These are phyloP conservation scores for Ophioninae sp. DNA, from an alignment of 2,888 invertebrate genomes.

Conservation along the genomic window DNA sequence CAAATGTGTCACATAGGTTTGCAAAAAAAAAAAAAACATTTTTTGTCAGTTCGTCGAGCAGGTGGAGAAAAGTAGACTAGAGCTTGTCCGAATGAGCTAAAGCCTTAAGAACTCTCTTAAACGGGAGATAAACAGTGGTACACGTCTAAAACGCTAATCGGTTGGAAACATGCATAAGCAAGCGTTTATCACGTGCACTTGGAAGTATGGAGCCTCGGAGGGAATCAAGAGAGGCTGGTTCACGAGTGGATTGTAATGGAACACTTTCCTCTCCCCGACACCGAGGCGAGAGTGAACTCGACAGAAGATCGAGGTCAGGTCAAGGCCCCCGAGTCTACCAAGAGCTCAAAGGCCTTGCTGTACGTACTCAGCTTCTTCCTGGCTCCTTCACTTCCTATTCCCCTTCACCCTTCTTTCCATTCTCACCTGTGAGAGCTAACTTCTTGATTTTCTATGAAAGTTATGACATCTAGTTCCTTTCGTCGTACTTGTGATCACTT, in stretches of 20 bases:
- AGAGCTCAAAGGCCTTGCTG: constrained; percentile 68
- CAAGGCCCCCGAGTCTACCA: constrained; percentile 77
- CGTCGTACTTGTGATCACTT: background rate
- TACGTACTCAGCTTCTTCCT: constrained; percentile 38
- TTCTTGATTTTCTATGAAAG: constrained; percentile 9
- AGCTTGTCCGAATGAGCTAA: background rate
- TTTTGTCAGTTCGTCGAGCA: background rate
- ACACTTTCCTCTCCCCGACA: constrained; percentile 80
- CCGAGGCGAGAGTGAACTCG: constrained; percentile 80
- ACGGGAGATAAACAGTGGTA: background rate
- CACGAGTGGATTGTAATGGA: constrained; percentile 74
- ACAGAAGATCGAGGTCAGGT: constrained; percentile 80
- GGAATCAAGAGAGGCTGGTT: constrained; percentile 53
- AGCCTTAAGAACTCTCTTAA: background rate
- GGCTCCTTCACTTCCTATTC: constrained; percentile 20
- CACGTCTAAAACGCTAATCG: constrained; percentile 45
- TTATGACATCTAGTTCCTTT: constrained; percentile 18
- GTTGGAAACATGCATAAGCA: constrained; percentile 1
- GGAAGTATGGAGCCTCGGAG: constrained; percentile 38
- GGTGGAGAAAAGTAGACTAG: background rate
- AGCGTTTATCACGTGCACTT: constrained; percentile 11
- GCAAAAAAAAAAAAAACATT: background rate
- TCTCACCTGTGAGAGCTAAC: constrained; percentile 5
- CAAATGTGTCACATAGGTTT: background rate
- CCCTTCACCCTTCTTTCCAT: constrained; percentile 35